Evolutionary conservation across 2,888 invertebrate genomes (phyloP).

Genomic region (Pteria penguin): DNA sequence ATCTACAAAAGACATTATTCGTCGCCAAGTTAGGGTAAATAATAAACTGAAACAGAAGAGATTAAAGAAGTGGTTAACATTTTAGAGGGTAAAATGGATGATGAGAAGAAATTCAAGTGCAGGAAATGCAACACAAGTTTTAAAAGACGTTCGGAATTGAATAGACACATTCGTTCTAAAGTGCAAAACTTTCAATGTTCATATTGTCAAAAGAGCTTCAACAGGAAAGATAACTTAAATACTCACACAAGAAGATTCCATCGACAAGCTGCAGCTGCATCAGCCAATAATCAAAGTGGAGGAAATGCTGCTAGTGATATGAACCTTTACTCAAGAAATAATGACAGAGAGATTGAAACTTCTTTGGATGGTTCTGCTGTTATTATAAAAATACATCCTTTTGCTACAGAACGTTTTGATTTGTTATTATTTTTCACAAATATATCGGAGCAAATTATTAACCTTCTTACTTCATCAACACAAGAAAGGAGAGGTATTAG

Average conservation of each 20-base stretch:
- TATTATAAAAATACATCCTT: conserved; percentile 10
- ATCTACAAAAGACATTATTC: neutral
- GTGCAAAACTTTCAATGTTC: conserved; percentile 2
- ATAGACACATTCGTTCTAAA: conserved; percentile 4
- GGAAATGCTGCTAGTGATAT: neutral
- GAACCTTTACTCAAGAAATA: neutral
- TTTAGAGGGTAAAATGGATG: neutral
- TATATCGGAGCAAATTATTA: neutral
- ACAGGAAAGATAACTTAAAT: conserved; percentile 15
- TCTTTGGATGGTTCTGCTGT: conserved; percentile 11
- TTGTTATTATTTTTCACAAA: conserved; percentile 13
- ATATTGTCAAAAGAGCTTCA: conserved; percentile 1
- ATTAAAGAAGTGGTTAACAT: neutral
- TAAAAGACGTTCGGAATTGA: neutral
- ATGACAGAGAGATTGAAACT: conserved; percentile 5
- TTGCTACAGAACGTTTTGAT: conserved; percentile 15
- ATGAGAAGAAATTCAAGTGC: conserved; percentile 13
- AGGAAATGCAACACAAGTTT: neutral
- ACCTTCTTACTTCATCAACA: neutral
- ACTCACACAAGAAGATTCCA: conserved; percentile 10
- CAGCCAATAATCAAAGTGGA: neutral
- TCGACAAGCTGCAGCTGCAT: neutral
- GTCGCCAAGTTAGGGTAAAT: neutral
- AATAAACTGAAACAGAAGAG: neutral
- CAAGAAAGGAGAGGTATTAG: conserved; percentile 7